Conservation (phyloP, 2,113 vertebrate genomes). For the Hipposideros armiger region DNA sequence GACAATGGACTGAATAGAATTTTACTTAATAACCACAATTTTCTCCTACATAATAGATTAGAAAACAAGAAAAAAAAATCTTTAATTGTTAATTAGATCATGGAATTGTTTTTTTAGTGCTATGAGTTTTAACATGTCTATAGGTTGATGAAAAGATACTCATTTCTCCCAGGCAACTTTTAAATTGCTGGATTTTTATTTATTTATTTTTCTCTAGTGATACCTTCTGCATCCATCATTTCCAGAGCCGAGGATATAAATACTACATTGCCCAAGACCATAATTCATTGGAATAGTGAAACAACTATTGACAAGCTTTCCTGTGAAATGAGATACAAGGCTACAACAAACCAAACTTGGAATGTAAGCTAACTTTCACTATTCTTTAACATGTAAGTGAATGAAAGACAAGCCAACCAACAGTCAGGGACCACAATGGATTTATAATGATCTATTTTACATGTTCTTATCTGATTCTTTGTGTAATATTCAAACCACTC, state of each 20-base stretch:
- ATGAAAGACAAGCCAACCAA: constrained; percentile 6
- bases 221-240: constrained; percentile 81
- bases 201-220: constrained; percentile 76
- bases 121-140: neutral
- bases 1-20: neutral
- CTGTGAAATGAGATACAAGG: constrained; percentile 86
- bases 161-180: constrained; percentile 19
- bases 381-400: neutral
- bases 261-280: constrained; percentile 63
- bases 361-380: constrained; percentile 79
- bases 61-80: neutral
- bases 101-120: neutral
- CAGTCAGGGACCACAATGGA: neutral
- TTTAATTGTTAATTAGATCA: neutral
- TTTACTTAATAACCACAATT: neutral
- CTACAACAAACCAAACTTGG: constrained; percentile 60
- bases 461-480: constrained; percentile 16
- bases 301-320: constrained; percentile 7
- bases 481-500: neutral
- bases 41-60: neutral
- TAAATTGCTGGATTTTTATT: neutral
- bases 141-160: neutral
- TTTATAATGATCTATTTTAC: neutral
- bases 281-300: constrained; percentile 82
- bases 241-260: constrained; percentile 62